Base-by-base conservation (phyloP, 2,888 invertebrate species). In the Aromia moschata region DNA sequence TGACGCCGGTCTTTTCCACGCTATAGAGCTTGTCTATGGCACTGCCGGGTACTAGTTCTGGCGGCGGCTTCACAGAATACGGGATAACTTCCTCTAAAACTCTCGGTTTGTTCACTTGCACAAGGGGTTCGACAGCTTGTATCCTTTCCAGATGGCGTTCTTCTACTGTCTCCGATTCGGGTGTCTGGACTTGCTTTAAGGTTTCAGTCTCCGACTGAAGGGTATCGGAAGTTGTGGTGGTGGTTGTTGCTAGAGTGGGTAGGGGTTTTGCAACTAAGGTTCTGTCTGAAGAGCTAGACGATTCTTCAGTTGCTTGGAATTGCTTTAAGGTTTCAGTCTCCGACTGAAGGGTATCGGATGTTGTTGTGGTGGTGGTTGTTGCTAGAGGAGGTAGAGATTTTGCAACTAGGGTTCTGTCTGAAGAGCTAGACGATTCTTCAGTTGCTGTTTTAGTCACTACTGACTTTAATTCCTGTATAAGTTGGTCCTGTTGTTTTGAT, bases 21-120 rank as follows among this genome's bases (percentile, higher is more conserved):
- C 71, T 71, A 44, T 64, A 72, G 15, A 75, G 52, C 60, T 76
- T 76, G 14, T 68, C 67, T 40, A 75, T 56, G 31, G 73, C 75
- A 71, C 71, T 74, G 18, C 76, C 76, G 18, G 69, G 72, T 40
- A 70, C 65, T 49, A 59, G 31, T 64, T 75, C 74, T 3, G 71
- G 71, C n/a, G 65, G 62, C 2, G 70, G 70, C 62, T 71, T 71
- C 3, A 65, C 66, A 11, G 64, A 60, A 46, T 74, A 75, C 1
- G 72, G 71, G 25, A 76, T 65, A 31, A 70, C 70, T 52, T 70
- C 70, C 54, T 76, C 75, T 9, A 67, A 56, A 33, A 73, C 67
- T 56, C 73, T 61, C 11, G 71, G 72, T 56, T 72, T 67, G 53
- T 71, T 69, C 15, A 74, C 56, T 38, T 74, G 72, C 7, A 72